Conservation (phyloP, 2,888 invertebrate genomes). For the Agapostemon virescens region DNA sequence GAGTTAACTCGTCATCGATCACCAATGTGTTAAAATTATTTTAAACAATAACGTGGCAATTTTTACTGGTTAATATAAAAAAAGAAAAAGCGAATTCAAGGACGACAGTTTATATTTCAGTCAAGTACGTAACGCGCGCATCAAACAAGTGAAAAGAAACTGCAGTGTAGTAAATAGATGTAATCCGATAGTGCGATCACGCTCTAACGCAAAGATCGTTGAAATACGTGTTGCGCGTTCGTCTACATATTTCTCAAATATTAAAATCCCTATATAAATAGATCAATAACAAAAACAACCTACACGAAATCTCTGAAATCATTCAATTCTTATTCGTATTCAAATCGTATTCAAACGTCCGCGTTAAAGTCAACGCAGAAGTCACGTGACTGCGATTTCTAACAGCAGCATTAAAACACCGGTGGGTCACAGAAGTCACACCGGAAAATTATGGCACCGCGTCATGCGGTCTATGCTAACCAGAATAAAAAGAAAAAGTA, state of each 20-base stretch:
- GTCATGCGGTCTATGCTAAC: neutral
- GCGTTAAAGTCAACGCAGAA: neutral
- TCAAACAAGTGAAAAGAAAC: neutral
- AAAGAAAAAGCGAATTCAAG: neutral
- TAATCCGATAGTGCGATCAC: neutral
- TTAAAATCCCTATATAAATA: neutral
- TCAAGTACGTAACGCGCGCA: neutral
- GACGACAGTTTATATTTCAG: neutral
- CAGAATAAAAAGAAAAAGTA: neutral
- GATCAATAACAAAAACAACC: neutral
- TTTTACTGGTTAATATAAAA: neutral
- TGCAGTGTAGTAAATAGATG: neutral
- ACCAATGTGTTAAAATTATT: too few species aligned
- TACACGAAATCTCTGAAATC: neutral
- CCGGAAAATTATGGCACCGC: neutral
- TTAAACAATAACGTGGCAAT: too few species aligned
- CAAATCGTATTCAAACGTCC: neutral
- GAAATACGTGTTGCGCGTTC: neutral
- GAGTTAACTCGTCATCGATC: too few species aligned
- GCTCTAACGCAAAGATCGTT: neutral
- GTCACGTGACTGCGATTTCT: neutral
- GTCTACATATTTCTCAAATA: neutral
- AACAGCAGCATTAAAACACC: conserved; percentile 4
- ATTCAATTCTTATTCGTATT: too few species aligned
- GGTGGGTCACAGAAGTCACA: neutral